phyloP scores from a whole-genome alignment of 92 coral and sea anemone species.

The Siderastrea radians region DNA sequence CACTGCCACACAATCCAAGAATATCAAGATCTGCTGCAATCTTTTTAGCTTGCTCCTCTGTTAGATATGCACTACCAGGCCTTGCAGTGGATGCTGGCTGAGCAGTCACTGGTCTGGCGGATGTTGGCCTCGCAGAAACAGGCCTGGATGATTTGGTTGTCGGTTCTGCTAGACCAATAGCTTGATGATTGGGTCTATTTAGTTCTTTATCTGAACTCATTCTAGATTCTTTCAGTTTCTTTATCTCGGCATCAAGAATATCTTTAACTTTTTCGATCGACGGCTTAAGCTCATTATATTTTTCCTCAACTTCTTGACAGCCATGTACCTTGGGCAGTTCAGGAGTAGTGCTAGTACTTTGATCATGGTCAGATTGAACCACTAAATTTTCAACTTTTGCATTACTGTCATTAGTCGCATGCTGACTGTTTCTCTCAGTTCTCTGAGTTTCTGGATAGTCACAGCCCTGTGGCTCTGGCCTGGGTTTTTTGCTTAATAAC shows the following conservation, averaged over 20 bases:
- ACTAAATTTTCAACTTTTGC: neutral
- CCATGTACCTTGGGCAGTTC: neutral
- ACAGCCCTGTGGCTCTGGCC: conserved; percentile 93
- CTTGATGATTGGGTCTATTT: conserved; percentile 6
- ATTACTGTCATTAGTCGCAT: neutral
- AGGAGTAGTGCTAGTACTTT: neutral
- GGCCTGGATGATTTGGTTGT: conserved; percentile 48
- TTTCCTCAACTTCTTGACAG: conserved; percentile 60
- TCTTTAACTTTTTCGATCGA: conserved; percentile 80
- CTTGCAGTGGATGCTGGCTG: conserved; percentile 6
- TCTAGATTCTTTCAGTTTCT: conserved; percentile 52
- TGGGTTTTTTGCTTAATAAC: conserved; percentile 54
- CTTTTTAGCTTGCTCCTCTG: conserved; percentile 59
- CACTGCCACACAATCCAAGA: conserved; percentile 64
- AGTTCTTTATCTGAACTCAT: neutral
- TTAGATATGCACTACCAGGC: conserved; percentile 32
- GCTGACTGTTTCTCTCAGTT: conserved; percentile 17
- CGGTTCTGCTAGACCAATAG: neutral
- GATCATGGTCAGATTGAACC: neutral
- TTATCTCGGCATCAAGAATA: conserved; percentile 75
- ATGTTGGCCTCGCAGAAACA: conserved; percentile 14
- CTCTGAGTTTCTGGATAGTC: conserved; percentile 68
- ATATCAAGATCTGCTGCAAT: conserved; percentile 70
- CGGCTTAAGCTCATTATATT: conserved; percentile 73
- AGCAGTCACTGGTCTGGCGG: conserved; percentile 33